Conservation (phyloP, 2,888 invertebrate species). For the Apoderus coryli region DNA sequence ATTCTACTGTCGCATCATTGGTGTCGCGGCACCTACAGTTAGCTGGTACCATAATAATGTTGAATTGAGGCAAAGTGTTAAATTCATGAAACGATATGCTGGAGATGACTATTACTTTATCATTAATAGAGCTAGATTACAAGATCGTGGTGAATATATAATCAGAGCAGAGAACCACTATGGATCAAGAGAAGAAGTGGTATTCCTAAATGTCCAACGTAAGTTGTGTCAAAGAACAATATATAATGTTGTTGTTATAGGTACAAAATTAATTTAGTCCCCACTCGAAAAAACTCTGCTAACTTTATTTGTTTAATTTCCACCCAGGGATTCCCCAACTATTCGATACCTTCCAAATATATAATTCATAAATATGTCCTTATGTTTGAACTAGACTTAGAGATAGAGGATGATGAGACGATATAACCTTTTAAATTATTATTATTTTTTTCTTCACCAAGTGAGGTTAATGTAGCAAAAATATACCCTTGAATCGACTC, state of each 20-base stretch:
- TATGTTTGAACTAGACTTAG: no score
- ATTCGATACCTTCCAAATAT: no score
- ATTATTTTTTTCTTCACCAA: no score
- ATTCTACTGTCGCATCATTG: conserved; percentile 94
- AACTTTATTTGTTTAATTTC: no score
- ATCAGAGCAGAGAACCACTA: conserved; percentile 95
- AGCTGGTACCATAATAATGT: conserved; percentile 91
- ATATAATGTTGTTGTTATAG: neutral
- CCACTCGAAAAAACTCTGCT: no score
- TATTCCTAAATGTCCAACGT: conserved; percentile 93
- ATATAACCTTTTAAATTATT: no score
- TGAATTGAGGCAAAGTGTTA: conserved; percentile 91
- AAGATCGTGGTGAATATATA: conserved; percentile 94
- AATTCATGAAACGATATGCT: conserved; percentile 96
- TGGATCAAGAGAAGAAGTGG: conserved; percentile 89
- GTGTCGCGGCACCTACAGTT: conserved; percentile 84
- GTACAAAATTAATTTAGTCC: conserved; percentile 4
- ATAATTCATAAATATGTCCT: no score
- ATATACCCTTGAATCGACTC: no score
- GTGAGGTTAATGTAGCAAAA: no score
- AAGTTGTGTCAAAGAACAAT: conserved; percentile 34
- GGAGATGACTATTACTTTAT: conserved; percentile 96
- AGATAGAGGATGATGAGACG: no score
- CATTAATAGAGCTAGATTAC: conserved; percentile 88
- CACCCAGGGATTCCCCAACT: no score